Evolutionary conservation across 2,888 invertebrate species (phyloP).

Genomic region (Macrophya alboannulata): DNA sequence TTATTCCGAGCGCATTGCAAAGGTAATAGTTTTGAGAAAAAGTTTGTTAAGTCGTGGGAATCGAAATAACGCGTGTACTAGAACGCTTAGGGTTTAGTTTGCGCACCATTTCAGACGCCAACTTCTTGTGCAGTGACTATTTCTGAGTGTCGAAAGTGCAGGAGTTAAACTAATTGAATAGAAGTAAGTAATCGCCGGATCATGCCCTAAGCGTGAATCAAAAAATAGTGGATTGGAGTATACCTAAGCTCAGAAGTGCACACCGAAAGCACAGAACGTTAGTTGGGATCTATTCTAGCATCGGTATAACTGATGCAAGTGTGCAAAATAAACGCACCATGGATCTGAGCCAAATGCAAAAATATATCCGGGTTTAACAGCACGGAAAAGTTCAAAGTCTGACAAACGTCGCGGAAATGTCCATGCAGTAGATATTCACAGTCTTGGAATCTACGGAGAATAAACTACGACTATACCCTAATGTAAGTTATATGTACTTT

Average conservation of each 20-base stretch:
- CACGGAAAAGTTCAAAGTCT: background rate
- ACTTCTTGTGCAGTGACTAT: background rate
- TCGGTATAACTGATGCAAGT: background rate
- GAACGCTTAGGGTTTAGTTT: background rate
- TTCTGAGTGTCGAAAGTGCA: background rate
- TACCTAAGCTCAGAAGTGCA: background rate
- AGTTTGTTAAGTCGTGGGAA: constrained; percentile 46
- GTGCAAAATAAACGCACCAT: background rate
- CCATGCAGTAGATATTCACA: background rate
- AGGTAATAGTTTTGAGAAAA: constrained; percentile 7
- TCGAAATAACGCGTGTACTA: background rate
- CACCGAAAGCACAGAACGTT: background rate
- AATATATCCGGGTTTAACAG: background rate
- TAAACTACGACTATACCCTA: background rate
- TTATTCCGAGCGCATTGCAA: background rate
- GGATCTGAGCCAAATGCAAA: constrained; percentile 3
- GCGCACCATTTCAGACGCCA: background rate
- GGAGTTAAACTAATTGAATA: background rate
- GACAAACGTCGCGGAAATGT: background rate
- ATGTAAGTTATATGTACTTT: constrained; percentile 15
- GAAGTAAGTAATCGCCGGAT: background rate
- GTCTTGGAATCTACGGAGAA: background rate
- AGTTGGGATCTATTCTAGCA: background rate
- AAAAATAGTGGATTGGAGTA: background rate
- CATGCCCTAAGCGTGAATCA: background rate